Conservation (phyloP, 2,113 vertebrate genomes). For the Notothenia rossii region DNA sequence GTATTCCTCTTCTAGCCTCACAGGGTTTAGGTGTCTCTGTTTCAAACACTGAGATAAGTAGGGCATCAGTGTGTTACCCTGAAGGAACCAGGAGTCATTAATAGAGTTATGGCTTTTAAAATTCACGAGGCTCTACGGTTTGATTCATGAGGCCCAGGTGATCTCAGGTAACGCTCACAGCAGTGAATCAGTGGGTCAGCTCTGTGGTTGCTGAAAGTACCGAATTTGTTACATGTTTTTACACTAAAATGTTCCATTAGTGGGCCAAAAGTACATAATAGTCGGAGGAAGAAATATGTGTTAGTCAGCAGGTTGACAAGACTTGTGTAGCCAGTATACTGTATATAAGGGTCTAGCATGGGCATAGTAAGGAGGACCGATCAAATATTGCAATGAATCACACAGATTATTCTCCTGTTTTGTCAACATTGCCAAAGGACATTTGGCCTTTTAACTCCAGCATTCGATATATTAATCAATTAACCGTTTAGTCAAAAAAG, state of each 20-base stretch:
- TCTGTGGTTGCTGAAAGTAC: not conserved
- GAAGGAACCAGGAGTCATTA: conserved; percentile 35
- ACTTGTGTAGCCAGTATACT: too few species aligned
- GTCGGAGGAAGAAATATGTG: too few species aligned
- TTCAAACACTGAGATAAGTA: conserved; percentile 35
- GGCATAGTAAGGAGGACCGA: too few species aligned
- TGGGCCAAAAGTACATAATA: not conserved
- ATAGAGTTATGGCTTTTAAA: conserved; percentile 37
- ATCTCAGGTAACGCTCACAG: conserved; percentile 13
- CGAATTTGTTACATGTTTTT: not conserved
- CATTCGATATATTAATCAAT: too few species aligned
- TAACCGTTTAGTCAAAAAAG: too few species aligned
- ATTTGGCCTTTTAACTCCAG: too few species aligned
- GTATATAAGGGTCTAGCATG: too few species aligned
- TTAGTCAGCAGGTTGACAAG: too few species aligned
- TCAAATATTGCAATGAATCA: too few species aligned
- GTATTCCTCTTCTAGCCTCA: conserved; percentile 8
- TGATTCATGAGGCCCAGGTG: conserved; percentile 12
- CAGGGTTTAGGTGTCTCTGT: conserved; percentile 30
- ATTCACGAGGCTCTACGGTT: conserved; percentile 37
- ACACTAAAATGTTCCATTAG: not conserved
- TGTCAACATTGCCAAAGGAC: too few species aligned
- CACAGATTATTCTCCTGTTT: too few species aligned
- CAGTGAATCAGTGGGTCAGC: conserved; percentile 7
- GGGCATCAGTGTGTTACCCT: conserved; percentile 24